Conservation (phyloP, 2,888 invertebrate species). For the Agrypnus murinus region DNA sequence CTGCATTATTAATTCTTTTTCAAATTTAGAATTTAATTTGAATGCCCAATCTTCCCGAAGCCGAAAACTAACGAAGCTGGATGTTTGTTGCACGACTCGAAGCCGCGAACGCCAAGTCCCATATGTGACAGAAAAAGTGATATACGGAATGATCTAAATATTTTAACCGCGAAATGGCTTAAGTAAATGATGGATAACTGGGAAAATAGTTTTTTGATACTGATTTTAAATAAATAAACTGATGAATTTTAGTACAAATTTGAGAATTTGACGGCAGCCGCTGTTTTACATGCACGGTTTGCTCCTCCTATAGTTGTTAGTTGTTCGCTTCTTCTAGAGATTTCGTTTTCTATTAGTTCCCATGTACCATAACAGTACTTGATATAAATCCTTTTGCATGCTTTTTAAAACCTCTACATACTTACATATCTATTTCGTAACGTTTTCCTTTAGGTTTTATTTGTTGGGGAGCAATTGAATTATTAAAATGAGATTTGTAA, state of each 20-base stretch:
- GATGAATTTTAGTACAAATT: conserved; percentile 30
- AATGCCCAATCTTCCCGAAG: conserved; percentile 33
- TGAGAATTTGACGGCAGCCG: conserved; percentile 47
- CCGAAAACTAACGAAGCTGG: conserved; percentile 39
- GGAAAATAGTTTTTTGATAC: conserved; percentile 47
- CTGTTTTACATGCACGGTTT: conserved; percentile 42
- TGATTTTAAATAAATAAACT: conserved; percentile 3
- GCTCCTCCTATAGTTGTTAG: conserved; percentile 41
- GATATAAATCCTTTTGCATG: conserved; percentile 23
- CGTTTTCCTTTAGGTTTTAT: neutral
- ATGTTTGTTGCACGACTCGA: conserved; percentile 56
- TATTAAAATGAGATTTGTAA: conserved; percentile 1
- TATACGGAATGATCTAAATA: conserved; percentile 53
- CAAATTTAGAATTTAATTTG: conserved; percentile 42
- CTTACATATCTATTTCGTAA: conserved; percentile 9
- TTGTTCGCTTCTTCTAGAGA: conserved; percentile 25
- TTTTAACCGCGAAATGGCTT: conserved; percentile 42
- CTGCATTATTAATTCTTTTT: conserved; percentile 42
- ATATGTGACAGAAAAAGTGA: conserved; percentile 57
- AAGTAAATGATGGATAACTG: conserved; percentile 47
- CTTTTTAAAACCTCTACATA: conserved; percentile 3
- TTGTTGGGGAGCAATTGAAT: neutral
- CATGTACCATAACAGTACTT: conserved; percentile 43
- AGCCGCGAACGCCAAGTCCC: conserved; percentile 41
- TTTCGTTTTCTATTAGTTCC: conserved; percentile 50